phyloP scores from a whole-genome alignment of 2,888 invertebrate genomes.

The Ochropleura leucogaster region DNA sequence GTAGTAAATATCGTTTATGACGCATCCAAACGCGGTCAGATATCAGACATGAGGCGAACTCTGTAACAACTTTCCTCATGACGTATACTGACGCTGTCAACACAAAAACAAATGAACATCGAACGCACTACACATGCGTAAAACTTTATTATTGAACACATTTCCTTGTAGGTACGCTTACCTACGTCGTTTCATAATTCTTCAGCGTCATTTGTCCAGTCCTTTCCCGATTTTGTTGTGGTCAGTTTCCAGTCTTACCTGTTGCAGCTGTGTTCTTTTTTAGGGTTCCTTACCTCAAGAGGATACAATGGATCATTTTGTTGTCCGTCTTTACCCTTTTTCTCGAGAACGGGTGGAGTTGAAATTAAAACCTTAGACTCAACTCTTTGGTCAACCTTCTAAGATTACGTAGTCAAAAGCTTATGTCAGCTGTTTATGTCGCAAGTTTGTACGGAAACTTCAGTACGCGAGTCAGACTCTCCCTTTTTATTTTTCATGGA shows the following conservation, averaged over 20 bases:
- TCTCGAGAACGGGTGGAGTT: too few species aligned
- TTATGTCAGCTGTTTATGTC: too few species aligned
- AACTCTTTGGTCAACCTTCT: too few species aligned
- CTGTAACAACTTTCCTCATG: constrained; percentile 36
- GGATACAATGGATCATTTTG: too few species aligned
- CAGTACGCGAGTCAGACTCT: too few species aligned
- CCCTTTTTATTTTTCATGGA: too few species aligned
- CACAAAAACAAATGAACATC: constrained; percentile 37
- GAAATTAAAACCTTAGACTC: too few species aligned
- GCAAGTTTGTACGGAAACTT: too few species aligned
- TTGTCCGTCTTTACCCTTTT: too few species aligned
- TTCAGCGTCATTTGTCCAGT: neutral
- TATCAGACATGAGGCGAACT: neutral
- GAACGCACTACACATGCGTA: constrained; percentile 8
- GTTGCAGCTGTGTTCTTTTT: too few species aligned
- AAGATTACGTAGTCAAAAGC: too few species aligned
- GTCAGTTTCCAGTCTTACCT: neutral
- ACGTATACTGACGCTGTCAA: constrained; percentile 44
- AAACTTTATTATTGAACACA: constrained; percentile 18
- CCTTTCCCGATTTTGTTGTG: neutral
- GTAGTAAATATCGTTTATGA: neutral
- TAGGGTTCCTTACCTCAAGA: too few species aligned
- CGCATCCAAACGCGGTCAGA: neutral
- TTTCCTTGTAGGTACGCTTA: constrained; percentile 26
- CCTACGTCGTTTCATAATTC: constrained; percentile 2